These are phyloP conservation scores for Cecidostiba fungosa DNA, from an alignment of 2,888 invertebrate genomes.

Conservation along the genomic window DNA sequence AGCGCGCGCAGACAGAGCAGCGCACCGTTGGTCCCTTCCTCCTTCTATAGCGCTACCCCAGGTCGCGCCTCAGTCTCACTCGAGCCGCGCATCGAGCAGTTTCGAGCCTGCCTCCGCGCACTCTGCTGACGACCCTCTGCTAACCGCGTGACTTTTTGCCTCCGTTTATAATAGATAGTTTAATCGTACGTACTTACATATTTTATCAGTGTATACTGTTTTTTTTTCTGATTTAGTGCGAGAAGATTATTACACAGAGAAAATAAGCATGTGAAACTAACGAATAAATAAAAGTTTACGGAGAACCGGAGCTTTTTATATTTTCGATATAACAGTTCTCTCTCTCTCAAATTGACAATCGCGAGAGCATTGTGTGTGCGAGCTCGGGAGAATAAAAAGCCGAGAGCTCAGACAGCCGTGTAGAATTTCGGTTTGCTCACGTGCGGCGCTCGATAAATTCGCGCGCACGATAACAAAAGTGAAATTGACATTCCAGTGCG, in stretches of 20 bases:
- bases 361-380: not conserved
- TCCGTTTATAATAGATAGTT: not conserved
- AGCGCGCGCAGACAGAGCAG: slow-evolving; percentile 4
- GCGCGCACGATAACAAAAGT: slow-evolving; percentile 11
- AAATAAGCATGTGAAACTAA: too few species aligned
- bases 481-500: slow-evolving; percentile 25
- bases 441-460: not conserved
- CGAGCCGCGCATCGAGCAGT: slow-evolving; percentile 78
- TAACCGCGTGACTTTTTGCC: not conserved
- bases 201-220: too few species aligned
- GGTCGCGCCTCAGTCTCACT: slow-evolving; percentile 73
- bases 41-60: slow-evolving; percentile 49
- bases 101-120: slow-evolving; percentile 63
- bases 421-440: not conserved
- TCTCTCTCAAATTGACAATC: not conserved
- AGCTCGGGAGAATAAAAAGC: not conserved
- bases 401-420: not conserved
- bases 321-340: not conserved
- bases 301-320: not conserved
- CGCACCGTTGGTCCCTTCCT: not conserved
- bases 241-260: too few species aligned
- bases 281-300: not conserved
- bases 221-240: too few species aligned
- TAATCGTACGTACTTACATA: not conserved
- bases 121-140: not conserved